A percentile compares a stretch with the other conserved stretches of the same genome.
phyloP scores from a whole-genome alignment of 1,140 invertebrate genomes.

The Bradysia coprophila region DNA sequence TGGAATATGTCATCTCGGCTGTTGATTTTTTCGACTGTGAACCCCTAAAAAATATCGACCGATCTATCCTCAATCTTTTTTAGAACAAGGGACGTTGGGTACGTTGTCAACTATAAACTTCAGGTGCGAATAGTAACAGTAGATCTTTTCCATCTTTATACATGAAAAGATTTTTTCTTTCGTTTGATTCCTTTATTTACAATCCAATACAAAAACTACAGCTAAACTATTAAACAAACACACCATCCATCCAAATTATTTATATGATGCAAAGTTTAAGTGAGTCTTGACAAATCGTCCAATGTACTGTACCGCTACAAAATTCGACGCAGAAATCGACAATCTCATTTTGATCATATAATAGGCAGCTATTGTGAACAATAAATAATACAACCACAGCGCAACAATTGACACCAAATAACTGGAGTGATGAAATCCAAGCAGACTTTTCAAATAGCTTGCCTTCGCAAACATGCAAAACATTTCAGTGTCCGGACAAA shows the following conservation, averaged over 20 bases:
- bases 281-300: constrained; percentile 14
- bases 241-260: constrained; percentile 10
- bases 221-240: too few relatives aligned
- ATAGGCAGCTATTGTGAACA: constrained; percentile 17
- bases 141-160: too few relatives aligned
- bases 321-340: constrained; percentile 7
- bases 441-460: constrained; percentile 19
- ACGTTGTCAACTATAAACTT: too few relatives aligned
- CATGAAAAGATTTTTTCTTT: too few relatives aligned
- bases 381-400: constrained; percentile 15
- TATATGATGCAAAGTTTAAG: constrained; percentile 22
- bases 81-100: too few relatives aligned
- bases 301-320: constrained; percentile 11
- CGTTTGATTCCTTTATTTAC: too few relatives aligned
- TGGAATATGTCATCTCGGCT: too few relatives aligned
- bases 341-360: constrained; percentile 16
- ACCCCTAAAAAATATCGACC: too few relatives aligned
- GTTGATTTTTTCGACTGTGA: too few relatives aligned
- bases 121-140: too few relatives aligned
- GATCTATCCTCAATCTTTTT: too few relatives aligned
- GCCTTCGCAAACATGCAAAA: constrained; percentile 52
- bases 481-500: constrained; percentile 40
- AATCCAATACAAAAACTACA: too few relatives aligned
- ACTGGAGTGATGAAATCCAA: constrained; percentile 17
- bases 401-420: constrained; percentile 15